These are phyloP conservation scores for Agrypnia vestita DNA, from an alignment of 1,140 invertebrate species.

Conservation along the genomic window DNA sequence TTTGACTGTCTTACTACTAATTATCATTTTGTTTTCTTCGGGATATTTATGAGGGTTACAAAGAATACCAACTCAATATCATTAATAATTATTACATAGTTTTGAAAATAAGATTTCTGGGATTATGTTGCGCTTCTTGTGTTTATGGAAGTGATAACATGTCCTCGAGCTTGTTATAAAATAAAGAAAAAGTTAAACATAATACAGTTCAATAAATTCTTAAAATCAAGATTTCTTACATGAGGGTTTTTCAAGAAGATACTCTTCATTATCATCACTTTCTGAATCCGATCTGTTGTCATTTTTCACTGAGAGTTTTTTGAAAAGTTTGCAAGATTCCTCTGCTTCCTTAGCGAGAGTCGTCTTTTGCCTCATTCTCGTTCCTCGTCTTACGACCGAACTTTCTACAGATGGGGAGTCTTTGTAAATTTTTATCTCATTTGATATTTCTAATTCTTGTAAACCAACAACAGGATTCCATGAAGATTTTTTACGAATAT, in stretches of 20 bases:
- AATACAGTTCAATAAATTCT: not conserved
- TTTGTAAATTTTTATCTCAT: slow-evolving; percentile 8
- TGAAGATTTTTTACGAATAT: not conserved
- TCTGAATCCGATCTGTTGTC: slow-evolving; percentile 40
- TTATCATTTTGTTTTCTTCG: too few relatives aligned
- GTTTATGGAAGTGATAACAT: too few relatives aligned
- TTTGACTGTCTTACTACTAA: too few relatives aligned
- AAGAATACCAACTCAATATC: too few relatives aligned
- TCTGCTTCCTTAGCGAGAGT: slow-evolving; percentile 42
- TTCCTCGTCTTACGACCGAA: slow-evolving; percentile 42
- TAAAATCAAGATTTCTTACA: slow-evolving; percentile 22
- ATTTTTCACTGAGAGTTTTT: slow-evolving; percentile 39
- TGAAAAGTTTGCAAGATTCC: slow-evolving; percentile 24
- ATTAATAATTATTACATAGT: too few relatives aligned
- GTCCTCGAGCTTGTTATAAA: too few relatives aligned
- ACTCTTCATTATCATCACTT: slow-evolving; percentile 22
- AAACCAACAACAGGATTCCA: slow-evolving; percentile 45
- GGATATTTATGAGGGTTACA: too few relatives aligned
- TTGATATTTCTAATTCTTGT: not conserved
- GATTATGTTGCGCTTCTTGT: too few relatives aligned
- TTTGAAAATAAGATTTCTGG: too few relatives aligned
- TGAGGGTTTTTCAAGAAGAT: slow-evolving; percentile 51
- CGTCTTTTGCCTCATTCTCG: slow-evolving; percentile 47
- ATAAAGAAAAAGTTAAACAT: too few relatives aligned
- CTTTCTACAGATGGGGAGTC: slow-evolving; percentile 9